Conservation (phyloP, 2,113 vertebrate genomes). For the Notothenia rossii region DNA sequence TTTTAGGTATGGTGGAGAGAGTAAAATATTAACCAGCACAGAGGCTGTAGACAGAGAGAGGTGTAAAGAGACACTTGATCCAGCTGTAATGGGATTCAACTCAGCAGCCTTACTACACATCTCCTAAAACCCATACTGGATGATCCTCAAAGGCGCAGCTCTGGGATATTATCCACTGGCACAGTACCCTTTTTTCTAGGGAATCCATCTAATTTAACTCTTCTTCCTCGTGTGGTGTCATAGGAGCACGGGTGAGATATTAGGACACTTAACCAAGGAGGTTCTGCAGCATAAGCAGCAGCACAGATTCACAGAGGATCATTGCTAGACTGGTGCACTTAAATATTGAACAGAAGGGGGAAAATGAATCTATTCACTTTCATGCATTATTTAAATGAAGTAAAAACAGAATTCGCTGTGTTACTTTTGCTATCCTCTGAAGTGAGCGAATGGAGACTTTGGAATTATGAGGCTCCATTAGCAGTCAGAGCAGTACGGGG, state of each 20-base stretch:
- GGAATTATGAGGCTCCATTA: conserved; percentile 59
- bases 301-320: conserved; percentile 44
- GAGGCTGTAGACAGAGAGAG: conserved; percentile 14
- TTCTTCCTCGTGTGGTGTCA: conserved; percentile 29
- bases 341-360: conserved; percentile 58
- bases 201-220: conserved; percentile 52
- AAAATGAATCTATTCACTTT: conserved; percentile 66
- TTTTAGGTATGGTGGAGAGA: not conserved
- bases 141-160: conserved; percentile 47
- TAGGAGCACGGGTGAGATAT: conserved; percentile 40
- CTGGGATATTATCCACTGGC: conserved; percentile 54
- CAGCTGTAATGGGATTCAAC: conserved; percentile 66
- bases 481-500: conserved; percentile 17
- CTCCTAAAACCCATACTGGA: conserved; percentile 41
- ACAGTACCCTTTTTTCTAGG: conserved; percentile 43
- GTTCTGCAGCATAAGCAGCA: conserved; percentile 32
- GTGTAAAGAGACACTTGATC: conserved; percentile 40
- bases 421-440: conserved; percentile 55
- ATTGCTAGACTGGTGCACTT: conserved; percentile 51
- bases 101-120: conserved; percentile 41
- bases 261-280: conserved; percentile 48
- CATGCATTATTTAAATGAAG: conserved; percentile 71
- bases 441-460: conserved; percentile 47
- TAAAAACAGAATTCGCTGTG: conserved; percentile 57
- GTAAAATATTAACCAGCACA: not conserved